A percentile compares a stretch with the other conserved stretches of the same genome.
These are phyloP conservation scores for Phragmatobia fuliginosa DNA, from an alignment of 2,888 invertebrate species.

Conservation along the genomic window DNA sequence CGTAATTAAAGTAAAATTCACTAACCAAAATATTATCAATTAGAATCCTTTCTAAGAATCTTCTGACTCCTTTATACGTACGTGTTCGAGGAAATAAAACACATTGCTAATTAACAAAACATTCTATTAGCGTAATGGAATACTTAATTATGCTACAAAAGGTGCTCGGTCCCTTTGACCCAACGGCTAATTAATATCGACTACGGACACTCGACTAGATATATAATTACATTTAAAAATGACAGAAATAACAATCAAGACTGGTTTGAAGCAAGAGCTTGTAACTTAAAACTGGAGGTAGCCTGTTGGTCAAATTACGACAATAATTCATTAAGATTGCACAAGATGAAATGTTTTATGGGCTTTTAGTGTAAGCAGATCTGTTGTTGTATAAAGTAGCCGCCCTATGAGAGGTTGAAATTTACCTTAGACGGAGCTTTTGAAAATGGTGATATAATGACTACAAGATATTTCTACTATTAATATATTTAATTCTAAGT, in stretches of 20 bases:
- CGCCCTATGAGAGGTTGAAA: too few relatives aligned
- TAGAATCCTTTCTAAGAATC: too few relatives aligned
- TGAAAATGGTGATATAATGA: neutral
- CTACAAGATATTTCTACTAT: too few relatives aligned
- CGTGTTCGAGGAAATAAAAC: neutral
- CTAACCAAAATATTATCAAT: too few relatives aligned
- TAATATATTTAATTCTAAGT: too few relatives aligned
- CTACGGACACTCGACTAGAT: neutral
- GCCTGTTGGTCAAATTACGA: neutral
- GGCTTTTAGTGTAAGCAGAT: neutral
- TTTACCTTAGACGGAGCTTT: neutral
- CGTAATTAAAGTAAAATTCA: too few relatives aligned
- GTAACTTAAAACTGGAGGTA: neutral
- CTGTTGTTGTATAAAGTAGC: neutral
- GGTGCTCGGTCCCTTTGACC: slow-evolving; percentile 8
- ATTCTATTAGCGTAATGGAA: slow-evolving; percentile 10
- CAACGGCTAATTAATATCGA: slow-evolving; percentile 12
- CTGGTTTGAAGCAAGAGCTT: neutral
- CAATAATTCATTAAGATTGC: neutral
- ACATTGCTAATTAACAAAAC: neutral
- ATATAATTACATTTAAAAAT: neutral
- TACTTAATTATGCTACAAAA: slow-evolving; percentile 15
- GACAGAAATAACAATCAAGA: neutral
- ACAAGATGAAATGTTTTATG: neutral
- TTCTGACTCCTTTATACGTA: neutral